Base-by-base conservation (phyloP, 2,797 vertebrate genomes). In the Betta splendens region DNA sequence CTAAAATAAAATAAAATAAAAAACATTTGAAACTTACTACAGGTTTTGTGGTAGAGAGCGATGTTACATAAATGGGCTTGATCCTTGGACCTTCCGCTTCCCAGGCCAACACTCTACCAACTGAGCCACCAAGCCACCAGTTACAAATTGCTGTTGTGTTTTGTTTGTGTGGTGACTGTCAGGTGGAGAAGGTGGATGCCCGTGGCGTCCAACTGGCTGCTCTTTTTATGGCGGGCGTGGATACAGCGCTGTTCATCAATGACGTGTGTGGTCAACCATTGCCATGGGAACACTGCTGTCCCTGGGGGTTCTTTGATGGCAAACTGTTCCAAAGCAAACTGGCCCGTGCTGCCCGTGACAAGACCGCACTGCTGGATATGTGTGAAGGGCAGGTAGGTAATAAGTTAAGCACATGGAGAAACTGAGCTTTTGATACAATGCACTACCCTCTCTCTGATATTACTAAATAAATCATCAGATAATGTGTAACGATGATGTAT, bases 301-400 rank as follows among this genome's bases (percentile, higher is more conserved):
- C 94, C 28, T 97, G 95, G 95, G 95, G 95, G 73, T 97, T 96
- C 85, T 97, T 96, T 5, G 94, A 96, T 6, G 95, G 95, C 56
- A 96, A 97, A 77, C 89, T 96, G 70, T 96, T 97, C 83, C 95
- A 96, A 89, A 96, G 93, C 90, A 96, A 97, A 85, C 89, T 96
- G 72, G 90, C 93, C 64, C 92, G 93, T 70, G 94, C 93, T 9
- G 89, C 90, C 12, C 90, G 93, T 5, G 94, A 96, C 66, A 89
- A 91, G 20, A 91, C 91, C 1, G 90, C 94, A 25, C 88, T 97
- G 75, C 83, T 95, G 65, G 94, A 96, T 84, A 94, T 97, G 87
- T 97, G 95, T 37, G 95, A 96, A 77, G 94, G 95, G 17, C 95
- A 95, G 94, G 94, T 96, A 90, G n/a, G n/a, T n/a, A n/a, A n/a